Evolutionary conservation across 1,140 invertebrate genomes (phyloP).

Genomic region (Delia radicum): DNA sequence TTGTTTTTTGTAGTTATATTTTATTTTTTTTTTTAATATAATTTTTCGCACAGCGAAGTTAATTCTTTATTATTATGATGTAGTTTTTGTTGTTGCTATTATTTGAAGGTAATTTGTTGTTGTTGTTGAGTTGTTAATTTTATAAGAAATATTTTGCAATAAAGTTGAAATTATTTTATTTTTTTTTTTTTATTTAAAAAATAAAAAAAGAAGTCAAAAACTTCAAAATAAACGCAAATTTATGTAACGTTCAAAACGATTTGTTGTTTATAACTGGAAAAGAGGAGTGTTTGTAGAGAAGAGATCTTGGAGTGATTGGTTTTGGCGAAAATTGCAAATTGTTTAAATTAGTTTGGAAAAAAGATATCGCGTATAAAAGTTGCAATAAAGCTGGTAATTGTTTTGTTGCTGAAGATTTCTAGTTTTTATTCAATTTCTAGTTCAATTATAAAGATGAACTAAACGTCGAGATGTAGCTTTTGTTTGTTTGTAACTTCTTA

Average conservation of each 20-base stretch:
- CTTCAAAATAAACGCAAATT: too few species aligned
- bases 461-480: not conserved
- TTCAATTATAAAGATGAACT: constrained; percentile 3
- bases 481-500: not conserved
- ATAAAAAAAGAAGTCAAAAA: not conserved
- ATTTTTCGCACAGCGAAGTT: constrained; percentile 26
- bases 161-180: not conserved
- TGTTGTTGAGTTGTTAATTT: not conserved
- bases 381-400: not conserved
- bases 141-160: not conserved
- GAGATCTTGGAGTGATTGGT: not conserved
- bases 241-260: too few species aligned
- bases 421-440: constrained; percentile 4
- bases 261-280: not conserved
- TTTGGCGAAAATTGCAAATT: constrained; percentile 5
- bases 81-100: not conserved
- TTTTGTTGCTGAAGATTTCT: not conserved
- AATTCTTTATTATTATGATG: not conserved
- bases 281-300: not conserved
- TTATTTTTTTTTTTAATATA: not conserved
- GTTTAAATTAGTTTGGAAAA: not conserved
- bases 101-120: constrained; percentile 13
- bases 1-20: not conserved
- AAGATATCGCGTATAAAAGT: not conserved
- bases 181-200: not conserved